A percentile compares a stretch with the other conserved stretches of the same genome.
phyloP scores from a whole-genome alignment of 2,797 vertebrate genomes.

The Natrix natrix region DNA sequence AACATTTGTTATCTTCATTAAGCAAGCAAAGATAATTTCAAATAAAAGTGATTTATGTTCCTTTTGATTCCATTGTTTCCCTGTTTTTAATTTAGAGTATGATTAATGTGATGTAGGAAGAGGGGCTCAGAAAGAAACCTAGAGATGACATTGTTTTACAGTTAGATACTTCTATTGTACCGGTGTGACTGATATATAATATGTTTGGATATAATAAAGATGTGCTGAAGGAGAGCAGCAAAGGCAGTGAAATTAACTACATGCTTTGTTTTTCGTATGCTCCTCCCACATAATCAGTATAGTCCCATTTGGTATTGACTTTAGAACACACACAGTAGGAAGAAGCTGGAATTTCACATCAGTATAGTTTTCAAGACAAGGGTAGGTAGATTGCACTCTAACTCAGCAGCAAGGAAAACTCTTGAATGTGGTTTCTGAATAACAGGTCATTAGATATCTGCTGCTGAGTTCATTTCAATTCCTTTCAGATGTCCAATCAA shows the following conservation, averaged over 20 bases:
- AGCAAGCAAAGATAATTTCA: background rate
- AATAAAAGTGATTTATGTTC: background rate
- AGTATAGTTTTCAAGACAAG: background rate
- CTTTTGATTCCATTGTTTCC: background rate
- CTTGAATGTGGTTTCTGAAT: background rate
- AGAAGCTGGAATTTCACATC: background rate
- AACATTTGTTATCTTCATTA: background rate
- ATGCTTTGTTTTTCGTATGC: background rate
- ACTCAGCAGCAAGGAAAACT: background rate
- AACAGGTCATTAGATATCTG: background rate
- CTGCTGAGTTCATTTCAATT: constrained; percentile 24
- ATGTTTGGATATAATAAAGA: background rate
- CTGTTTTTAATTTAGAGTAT: background rate
- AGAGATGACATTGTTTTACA: background rate
- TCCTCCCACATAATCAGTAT: background rate
- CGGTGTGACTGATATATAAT: background rate
- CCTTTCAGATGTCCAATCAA: constrained; percentile 9
- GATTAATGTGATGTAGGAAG: background rate
- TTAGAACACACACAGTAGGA: background rate
- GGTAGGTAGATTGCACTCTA: background rate
- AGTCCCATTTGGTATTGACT: background rate
- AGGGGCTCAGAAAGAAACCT: background rate
- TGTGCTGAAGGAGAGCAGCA: background rate
- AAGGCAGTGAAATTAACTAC: background rate
- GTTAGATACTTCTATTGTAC: background rate